Conservation (phyloP, 2,797 vertebrate species). For the Smutsia temminckii region DNA sequence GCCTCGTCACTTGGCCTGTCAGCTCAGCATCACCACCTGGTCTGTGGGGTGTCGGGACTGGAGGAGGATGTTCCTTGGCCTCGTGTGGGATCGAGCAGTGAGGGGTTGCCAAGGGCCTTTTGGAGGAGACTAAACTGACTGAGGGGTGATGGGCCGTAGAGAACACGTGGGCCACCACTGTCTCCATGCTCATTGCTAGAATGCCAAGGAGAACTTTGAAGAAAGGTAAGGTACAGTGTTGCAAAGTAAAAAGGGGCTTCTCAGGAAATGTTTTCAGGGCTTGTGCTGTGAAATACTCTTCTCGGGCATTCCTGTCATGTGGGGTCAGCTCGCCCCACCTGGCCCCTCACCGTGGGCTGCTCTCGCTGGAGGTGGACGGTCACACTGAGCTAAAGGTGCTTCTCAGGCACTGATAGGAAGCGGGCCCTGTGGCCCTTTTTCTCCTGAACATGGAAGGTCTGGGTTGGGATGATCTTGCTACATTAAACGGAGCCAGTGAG, state of each 20-base stretch:
- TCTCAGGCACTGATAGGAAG: background rate
- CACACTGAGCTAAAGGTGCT: background rate
- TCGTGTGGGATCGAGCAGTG: background rate
- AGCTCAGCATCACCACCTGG: background rate
- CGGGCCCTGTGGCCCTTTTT: background rate
- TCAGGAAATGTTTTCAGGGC: background rate
- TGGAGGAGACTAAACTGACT: background rate
- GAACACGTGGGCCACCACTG: accelerated
- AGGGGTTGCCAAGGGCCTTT: background rate
- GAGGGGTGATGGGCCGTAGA: background rate
- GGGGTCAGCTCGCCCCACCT: too few species aligned
- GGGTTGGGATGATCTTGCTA: background rate
- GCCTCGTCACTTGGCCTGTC: background rate
- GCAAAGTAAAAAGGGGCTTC: background rate
- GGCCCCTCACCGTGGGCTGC: too few species aligned
- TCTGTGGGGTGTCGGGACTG: background rate
- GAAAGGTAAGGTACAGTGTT: background rate
- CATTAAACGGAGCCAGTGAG: background rate
- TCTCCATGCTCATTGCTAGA: background rate
- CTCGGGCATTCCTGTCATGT: background rate
- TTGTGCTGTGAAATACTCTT: accelerated
- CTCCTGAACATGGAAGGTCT: background rate
- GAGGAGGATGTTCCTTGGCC: background rate
- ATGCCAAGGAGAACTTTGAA: background rate
- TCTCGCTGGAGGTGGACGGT: background rate